Base-by-base conservation (phyloP, 2,797 vertebrate genomes). In the Aldrovandia affinis region DNA sequence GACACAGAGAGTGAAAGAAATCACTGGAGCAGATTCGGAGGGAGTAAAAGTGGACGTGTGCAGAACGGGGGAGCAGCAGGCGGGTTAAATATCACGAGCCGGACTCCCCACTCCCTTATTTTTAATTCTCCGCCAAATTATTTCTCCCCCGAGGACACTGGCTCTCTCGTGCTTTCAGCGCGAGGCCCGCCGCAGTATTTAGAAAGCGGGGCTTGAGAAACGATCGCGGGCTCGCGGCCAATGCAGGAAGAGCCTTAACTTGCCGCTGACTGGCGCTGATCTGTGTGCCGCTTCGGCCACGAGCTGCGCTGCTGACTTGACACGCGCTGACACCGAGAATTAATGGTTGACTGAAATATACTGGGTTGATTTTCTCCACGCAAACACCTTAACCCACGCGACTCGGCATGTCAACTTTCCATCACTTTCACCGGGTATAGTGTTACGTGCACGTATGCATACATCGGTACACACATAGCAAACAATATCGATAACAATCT, bases 181-280 rank as follows among this genome's bases (percentile, higher is more conserved):
- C 33, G 70, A 82, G 82, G 25, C 50, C 70, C 57, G 68, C 84
- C 82, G 84, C 84, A 82, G 68, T 78, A 81, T 63, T 81, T 81
- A 65, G 65, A 70, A 39, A 36, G 83, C 50, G 78, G 78, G n/a
- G 83, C 47, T 28, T 44, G 61, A 84, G 28, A 70, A 63, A 81
- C 20, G 79, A 30, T 81, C 52, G 52, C 18, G 42, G 84, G 84
- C 80, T 30, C 42, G 22, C 61, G 75, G 65, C 80, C 84, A 85
- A 78, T 47, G 42, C 33, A 84, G 36, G 73, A 47, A 77, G 12
- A 52, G 42, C 73, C 73, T 44, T 44, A 77, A 77, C 73, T 77
- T 77, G 73, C 22, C 73, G 73, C 73, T 77, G 73, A 77, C 73
- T 77, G 39, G 73, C 42, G 39, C 73, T 44, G 73, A 77, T 47